Evolutionary conservation across 2,113 vertebrate species (phyloP), one percentile per base, ranked within the genome.

Genomic region (Corapipo altera): DNA sequence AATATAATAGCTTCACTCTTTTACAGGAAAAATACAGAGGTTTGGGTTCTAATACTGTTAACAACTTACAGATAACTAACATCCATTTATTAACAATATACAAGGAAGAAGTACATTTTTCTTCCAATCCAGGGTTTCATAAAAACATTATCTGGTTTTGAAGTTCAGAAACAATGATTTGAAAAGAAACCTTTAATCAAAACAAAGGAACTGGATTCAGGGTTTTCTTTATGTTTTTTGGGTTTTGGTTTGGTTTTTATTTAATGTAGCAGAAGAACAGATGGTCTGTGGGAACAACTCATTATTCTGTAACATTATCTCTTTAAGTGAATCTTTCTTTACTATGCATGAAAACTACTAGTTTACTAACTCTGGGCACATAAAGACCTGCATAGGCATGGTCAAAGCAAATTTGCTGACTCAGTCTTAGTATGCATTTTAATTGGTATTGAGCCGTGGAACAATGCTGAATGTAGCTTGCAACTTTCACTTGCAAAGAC

Each of bases 111-210:
- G 79, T 67, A 79, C 10, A 41, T 67, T 96, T 95, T 55, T 85
- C 17, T 85, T 88, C 58, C 54, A 76, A 48, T 62, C 20, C n/a
- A 71, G 69, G 24, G 12, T 74, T 83, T 61, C 52, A 46, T 71
- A 66, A 85, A 70, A 49, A 64, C 7, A 76, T 88, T 85, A 44
- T 85, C 66, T 80, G 32, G 52, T 61, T 86, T 62, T 85, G 76
- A 62, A 91, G 46, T 71, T 96, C 79, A 91, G 66, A 95, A 96
- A 96, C 59, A 96, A 89, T 85, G 91, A 95, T 79, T 89, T 94
- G 37, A 37, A 87, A 81, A 94, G 78, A 95, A 92, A 76, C 15
- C 32, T 88, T 88, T 95, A 94, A 85, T 79, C 57, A 89, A 91
- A 96, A 91, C 49, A 96, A 93, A 91, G 43, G 82, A 75, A 92